Conservation (phyloP, 2,888 invertebrate genomes). For the Theodoxus fluviatilis region DNA sequence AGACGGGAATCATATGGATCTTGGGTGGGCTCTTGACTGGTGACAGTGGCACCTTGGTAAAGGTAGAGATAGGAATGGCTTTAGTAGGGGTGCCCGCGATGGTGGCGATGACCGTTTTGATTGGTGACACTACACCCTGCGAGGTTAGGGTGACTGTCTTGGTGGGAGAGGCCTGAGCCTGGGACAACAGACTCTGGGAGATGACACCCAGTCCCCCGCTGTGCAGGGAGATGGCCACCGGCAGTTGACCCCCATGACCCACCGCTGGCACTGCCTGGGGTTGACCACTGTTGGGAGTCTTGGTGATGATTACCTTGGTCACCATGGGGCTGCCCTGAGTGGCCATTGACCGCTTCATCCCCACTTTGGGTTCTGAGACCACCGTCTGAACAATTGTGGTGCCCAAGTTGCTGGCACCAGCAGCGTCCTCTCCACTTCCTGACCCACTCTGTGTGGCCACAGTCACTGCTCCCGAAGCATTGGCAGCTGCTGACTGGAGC, state of each 20-base stretch:
- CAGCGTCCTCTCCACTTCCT: not conserved
- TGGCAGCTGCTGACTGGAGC: too few relatives aligned
- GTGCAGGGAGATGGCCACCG: conserved; percentile 1
- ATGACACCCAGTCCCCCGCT: conserved; percentile 26
- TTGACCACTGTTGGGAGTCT: conserved; percentile 57
- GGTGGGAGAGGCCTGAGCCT: conserved; percentile 56
- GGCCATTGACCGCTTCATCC: conserved; percentile 35
- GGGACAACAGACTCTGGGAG: conserved; percentile 15
- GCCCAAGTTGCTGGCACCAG: conserved; percentile 13
- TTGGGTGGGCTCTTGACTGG: conserved; percentile 69
- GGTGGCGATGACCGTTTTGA: conserved; percentile 48
- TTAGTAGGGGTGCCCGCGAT: conserved; percentile 49
- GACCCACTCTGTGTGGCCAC: conserved; percentile 8
- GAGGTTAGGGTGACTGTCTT: conserved; percentile 75
- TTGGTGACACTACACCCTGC: conserved; percentile 65
- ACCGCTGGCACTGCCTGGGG: conserved; percentile 45
- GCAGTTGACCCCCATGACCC: conserved; percentile 5
- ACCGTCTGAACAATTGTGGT: conserved; percentile 25
- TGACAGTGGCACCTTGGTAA: conserved; percentile 57
- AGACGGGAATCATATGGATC: conserved; percentile 68
- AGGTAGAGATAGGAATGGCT: conserved; percentile 46
- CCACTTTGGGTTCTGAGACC: conserved; percentile 31
- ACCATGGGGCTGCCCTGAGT: conserved; percentile 46
- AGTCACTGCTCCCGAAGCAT: conserved; percentile 16
- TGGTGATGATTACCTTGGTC: conserved; percentile 64